Base-by-base conservation (phyloP, 2,113 vertebrate genomes). In the Micronisus gabar region DNA sequence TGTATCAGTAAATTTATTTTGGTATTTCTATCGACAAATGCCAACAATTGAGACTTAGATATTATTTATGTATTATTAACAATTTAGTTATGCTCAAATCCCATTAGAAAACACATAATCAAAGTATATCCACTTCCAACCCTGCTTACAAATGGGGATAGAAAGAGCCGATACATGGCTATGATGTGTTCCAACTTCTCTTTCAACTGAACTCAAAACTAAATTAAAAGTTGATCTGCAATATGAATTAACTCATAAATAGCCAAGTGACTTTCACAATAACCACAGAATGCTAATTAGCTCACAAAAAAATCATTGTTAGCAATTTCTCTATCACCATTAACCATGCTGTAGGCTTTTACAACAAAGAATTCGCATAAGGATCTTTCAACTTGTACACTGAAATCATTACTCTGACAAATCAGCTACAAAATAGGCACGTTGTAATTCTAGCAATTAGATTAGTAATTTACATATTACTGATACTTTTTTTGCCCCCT, bases 401-500 rank as follows among this genome's bases (percentile, higher is more conserved):
- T 19, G 29, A 91, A 91, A 81, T 15, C 40, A 80, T 48, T 59
- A 63, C 32, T 71, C 68, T 47, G 38, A 56, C 16, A 90, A 73
- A 70, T 47, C 38, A 66, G 29, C 59, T 62, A 76, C 48, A 86
- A 91, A 91, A 85, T 1, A 71, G 26, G 81, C 19, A 61, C 8
- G 25, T 47, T 43, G 8, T 52, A 81, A 87, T 47, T 71, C 56
- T 20, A 84, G 32, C 40, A 88, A 62, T 23, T 70, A 59, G 14
- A 83, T 84, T 47, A 83, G n/a, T 48, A 85, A 82, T 61, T 87
- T 91, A 89, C 26, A 63, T 53, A 53, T 40, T 36, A 89, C 20
- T 27, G 19, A 45, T 36, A 41, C 0, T 21, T 83, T 78, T 93
- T 92, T 43, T 48, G 17, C 11, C 15, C 79, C 36, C 62, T 87